phyloP scores from a whole-genome alignment of 1,140 invertebrate genomes.

The Drosophila auraria region DNA sequence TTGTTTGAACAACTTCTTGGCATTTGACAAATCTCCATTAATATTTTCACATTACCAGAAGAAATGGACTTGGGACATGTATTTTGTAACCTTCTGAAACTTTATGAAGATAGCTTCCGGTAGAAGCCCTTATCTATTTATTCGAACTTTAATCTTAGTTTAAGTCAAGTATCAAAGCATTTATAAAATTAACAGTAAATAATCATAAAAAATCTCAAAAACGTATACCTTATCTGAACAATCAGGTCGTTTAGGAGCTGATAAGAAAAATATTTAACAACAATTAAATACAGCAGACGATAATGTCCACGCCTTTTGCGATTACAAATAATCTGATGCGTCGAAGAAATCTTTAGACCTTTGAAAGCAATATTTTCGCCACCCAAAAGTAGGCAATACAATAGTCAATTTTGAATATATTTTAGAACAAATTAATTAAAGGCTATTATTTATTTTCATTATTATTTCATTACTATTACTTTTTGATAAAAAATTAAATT shows the following conservation, averaged over 20 bases:
- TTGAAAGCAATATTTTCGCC: background rate
- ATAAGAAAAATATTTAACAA: background rate
- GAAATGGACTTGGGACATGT: background rate
- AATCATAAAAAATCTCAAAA: background rate
- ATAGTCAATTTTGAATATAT: too few relatives aligned
- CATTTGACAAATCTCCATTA: slow-evolving; percentile 59
- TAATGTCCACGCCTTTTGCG: background rate
- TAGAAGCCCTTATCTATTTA: background rate
- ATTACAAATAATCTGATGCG: background rate
- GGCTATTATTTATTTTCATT: too few relatives aligned
- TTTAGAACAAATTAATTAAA: too few relatives aligned
- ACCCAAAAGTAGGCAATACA: too few relatives aligned
- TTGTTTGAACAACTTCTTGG: slow-evolving; percentile 57
- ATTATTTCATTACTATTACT: too few relatives aligned
- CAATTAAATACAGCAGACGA: background rate
- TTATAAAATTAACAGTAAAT: background rate
- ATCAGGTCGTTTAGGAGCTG: background rate
- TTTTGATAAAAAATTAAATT: too few relatives aligned
- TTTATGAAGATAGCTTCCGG: background rate
- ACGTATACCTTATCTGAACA: background rate
- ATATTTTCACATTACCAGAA: slow-evolving; percentile 21
- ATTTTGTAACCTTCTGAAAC: background rate
- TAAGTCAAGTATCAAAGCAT: background rate
- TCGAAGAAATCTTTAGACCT: background rate
- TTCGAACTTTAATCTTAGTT: background rate